These are phyloP conservation scores for Clostera curtula DNA, from an alignment of 2,888 invertebrate species.

Conservation along the genomic window DNA sequence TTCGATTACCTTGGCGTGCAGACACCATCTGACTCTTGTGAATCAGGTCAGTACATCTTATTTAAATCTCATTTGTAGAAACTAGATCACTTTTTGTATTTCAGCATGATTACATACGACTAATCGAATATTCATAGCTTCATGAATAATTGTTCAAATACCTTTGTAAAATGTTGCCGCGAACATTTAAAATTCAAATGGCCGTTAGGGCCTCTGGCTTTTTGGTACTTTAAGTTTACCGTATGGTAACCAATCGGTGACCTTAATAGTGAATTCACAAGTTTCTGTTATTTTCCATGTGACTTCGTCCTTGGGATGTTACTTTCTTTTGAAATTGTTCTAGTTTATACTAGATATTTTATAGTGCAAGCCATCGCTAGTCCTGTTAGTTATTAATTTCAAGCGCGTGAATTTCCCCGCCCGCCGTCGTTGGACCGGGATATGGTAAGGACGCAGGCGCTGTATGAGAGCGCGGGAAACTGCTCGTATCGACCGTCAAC, in stretches of 20 bases:
- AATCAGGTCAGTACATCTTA: constrained; percentile 67
- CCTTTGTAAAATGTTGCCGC: constrained; percentile 24
- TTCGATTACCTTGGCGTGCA: constrained; percentile 85
- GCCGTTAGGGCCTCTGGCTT: constrained; percentile 30
- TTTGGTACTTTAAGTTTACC: constrained; percentile 25
- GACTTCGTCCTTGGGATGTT: constrained; percentile 6
- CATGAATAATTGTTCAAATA: constrained; percentile 23
- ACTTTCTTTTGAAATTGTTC: background rate
- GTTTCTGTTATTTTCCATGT: constrained; percentile 10
- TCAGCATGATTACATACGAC: too few species aligned
- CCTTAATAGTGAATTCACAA: constrained; percentile 14
- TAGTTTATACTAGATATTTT: background rate
- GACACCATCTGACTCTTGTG: constrained; percentile 93
- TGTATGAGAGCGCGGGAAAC: constrained; percentile 66
- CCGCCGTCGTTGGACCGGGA: constrained; percentile 32
- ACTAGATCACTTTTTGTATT: constrained; percentile 3
- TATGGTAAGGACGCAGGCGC: constrained; percentile 61
- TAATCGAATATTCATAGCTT: constrained; percentile 7
- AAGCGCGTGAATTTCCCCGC: too few species aligned
- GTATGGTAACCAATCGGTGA: constrained; percentile 18
- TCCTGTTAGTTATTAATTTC: too few species aligned
- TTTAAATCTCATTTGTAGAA: constrained; percentile 1
- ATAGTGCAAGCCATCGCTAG: background rate
- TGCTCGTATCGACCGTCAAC: constrained; percentile 66
- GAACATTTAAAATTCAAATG: constrained; percentile 36